These are phyloP conservation scores for Heterodera carotae DNA, from an alignment of 1,140 invertebrate species.

Conservation along the genomic window DNA sequence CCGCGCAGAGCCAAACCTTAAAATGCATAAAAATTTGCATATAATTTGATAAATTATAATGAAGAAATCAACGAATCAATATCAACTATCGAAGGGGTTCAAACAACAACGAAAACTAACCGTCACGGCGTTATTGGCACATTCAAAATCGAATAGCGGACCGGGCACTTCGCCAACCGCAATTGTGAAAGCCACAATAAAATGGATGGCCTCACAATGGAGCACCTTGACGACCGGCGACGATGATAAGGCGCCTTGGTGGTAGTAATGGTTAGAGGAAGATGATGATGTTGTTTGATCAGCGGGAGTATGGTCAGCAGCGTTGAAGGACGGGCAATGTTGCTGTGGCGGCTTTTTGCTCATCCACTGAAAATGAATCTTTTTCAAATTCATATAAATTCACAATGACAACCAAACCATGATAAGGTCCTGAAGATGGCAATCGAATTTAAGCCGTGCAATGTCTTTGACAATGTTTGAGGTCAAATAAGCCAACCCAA, in stretches of 20 bases:
- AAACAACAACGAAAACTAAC: slow-evolving; percentile 8
- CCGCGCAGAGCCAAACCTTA: slow-evolving; percentile 48
- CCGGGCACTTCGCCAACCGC: slow-evolving; percentile 4
- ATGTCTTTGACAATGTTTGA: slow-evolving; percentile 44
- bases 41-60: no score
- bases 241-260: no score
- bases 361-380: slow-evolving; percentile 33
- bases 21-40: slow-evolving; percentile 29
- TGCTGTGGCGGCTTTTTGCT: slow-evolving; percentile 38
- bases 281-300: no score
- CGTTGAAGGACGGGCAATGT: slow-evolving; percentile 16
- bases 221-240: slow-evolving; percentile 38
- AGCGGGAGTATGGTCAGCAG: neutral
- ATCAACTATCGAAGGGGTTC: no score
- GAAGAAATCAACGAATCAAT: no score
- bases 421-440: slow-evolving; percentile 43
- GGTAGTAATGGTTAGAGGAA: neutral
- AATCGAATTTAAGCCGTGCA: slow-evolving; percentile 36
- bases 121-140: slow-evolving; percentile 31
- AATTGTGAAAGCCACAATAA: slow-evolving; percentile 28
- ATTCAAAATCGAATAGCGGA: slow-evolving; percentile 30
- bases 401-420: slow-evolving; percentile 9
- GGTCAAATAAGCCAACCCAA: slow-evolving; percentile 49
- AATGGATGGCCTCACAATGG: slow-evolving; percentile 38
- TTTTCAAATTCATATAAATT: neutral